Percentiles rank a stretch among this genome's conserved stretches.
These are phyloP conservation scores for Macrophya alboannulata DNA, from an alignment of 2,888 invertebrate species.

Conservation along the genomic window DNA sequence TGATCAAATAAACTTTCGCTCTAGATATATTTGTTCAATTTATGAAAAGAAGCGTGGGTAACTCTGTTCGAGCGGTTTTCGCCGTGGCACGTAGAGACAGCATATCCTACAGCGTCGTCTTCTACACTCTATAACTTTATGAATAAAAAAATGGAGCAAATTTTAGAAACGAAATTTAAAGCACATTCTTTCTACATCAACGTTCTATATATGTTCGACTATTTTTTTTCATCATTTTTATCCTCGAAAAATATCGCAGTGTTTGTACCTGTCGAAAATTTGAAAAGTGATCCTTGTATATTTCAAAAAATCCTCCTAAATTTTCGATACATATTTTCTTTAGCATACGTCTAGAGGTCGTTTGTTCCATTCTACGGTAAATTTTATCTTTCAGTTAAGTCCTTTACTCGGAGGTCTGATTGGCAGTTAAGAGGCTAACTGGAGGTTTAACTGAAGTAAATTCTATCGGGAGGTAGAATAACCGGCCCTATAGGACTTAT, in stretches of 20 bases:
- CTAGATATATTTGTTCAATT: background rate
- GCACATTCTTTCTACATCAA: background rate
- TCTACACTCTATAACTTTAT: background rate
- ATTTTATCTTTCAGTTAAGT: conserved; percentile 3
- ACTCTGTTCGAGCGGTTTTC: background rate
- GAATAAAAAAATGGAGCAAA: background rate
- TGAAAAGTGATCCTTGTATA: background rate
- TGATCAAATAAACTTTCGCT: too few species aligned
- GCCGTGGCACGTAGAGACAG: too few species aligned
- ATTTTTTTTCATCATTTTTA: background rate
- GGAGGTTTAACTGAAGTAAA: conserved; percentile 3
- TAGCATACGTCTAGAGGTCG: background rate
- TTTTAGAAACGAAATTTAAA: background rate
- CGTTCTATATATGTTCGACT: background rate
- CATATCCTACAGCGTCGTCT: background rate
- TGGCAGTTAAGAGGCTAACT: conserved; percentile 11
- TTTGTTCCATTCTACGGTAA: too few species aligned
- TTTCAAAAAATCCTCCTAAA: background rate
- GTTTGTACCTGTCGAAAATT: background rate
- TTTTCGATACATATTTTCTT: background rate
- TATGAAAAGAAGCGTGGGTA: background rate
- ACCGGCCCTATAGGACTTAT: background rate
- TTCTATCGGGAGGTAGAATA: background rate
- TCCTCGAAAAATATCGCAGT: background rate
- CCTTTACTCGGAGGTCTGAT: background rate